Evolutionary conservation across 2,113 vertebrate genomes (phyloP).

Genomic region (Tympanuchus pallidicinctus): DNA sequence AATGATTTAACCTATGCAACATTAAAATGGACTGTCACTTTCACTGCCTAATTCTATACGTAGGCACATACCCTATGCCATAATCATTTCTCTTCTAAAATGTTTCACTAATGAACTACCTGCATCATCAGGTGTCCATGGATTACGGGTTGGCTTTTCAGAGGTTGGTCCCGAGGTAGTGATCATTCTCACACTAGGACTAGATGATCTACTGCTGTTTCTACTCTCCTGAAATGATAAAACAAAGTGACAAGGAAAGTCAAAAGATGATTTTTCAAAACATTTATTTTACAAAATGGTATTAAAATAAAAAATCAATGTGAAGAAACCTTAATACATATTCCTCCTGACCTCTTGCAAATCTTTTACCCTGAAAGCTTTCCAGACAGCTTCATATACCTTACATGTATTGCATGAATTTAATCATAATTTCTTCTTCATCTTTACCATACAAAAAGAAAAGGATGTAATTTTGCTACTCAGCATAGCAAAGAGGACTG

Average conservation of each 20-base stretch:
- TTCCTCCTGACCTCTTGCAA: neutral
- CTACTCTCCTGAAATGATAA: slow-evolving; percentile 85
- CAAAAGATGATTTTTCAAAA: neutral
- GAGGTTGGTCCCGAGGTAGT: slow-evolving; percentile 89
- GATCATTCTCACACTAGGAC: slow-evolving; percentile 97
- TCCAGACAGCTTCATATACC: neutral
- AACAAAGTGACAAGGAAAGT: neutral
- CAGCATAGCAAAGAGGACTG: neutral
- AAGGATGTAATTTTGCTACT: neutral
- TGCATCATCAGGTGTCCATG: slow-evolving; percentile 90
- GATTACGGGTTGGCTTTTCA: slow-evolving; percentile 85
- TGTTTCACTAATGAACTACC: slow-evolving; percentile 72
- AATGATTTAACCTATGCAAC: neutral
- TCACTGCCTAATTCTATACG: neutral
- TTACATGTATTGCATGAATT: neutral
- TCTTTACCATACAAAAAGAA: neutral
- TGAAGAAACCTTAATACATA: neutral
- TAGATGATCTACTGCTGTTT: slow-evolving; percentile 95
- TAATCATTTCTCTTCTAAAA: neutral
- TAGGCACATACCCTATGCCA: neutral
- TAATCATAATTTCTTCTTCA: neutral
- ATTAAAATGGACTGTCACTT: neutral
- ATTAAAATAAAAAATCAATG: neutral
- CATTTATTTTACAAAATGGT: neutral
- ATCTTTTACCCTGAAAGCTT: neutral